phyloP scores from a whole-genome alignment of 2,888 invertebrate genomes.

The Epistrophe grossulariae region DNA sequence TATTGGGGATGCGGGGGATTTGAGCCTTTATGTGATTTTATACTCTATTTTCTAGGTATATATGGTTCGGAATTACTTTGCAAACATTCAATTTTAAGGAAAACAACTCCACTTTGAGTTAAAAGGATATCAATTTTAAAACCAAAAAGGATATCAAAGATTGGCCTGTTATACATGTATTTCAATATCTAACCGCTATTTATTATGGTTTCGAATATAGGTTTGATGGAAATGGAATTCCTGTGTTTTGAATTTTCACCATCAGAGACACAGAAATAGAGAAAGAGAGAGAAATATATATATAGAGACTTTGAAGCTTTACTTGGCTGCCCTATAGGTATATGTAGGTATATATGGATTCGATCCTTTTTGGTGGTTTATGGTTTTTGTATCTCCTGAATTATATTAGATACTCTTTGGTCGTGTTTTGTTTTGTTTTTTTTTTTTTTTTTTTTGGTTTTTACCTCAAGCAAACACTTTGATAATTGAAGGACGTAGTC shows the following conservation, averaged over 20 bases:
- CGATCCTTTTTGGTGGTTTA: constrained; percentile 26
- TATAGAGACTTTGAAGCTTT: background rate
- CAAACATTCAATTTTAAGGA: constrained; percentile 68
- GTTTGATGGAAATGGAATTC: constrained; percentile 16
- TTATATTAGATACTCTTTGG: background rate
- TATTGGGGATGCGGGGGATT: background rate
- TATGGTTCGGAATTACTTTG: constrained; percentile 62
- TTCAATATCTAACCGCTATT: constrained; percentile 58
- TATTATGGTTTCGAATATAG: constrained; percentile 57
- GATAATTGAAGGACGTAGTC: constrained; percentile 23
- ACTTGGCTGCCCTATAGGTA: background rate
- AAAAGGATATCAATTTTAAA: constrained; percentile 42
- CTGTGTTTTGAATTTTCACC: constrained; percentile 48
- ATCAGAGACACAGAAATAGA: constrained; percentile 1
- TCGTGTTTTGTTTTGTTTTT: background rate
- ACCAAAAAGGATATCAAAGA: constrained; percentile 14
- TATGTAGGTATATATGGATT: background rate
- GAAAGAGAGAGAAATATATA: background rate
- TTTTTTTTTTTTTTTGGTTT: too few relatives aligned
- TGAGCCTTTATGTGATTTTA: constrained; percentile 9
- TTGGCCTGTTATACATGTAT: constrained; percentile 6
- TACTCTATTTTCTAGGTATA: constrained; percentile 1
- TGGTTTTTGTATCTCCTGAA: constrained; percentile 22
- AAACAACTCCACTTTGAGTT: constrained; percentile 56
- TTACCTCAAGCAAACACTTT: constrained; percentile 45